phyloP scores from a whole-genome alignment of 2,888 invertebrate species.

The Ornithoptera alexandrae region DNA sequence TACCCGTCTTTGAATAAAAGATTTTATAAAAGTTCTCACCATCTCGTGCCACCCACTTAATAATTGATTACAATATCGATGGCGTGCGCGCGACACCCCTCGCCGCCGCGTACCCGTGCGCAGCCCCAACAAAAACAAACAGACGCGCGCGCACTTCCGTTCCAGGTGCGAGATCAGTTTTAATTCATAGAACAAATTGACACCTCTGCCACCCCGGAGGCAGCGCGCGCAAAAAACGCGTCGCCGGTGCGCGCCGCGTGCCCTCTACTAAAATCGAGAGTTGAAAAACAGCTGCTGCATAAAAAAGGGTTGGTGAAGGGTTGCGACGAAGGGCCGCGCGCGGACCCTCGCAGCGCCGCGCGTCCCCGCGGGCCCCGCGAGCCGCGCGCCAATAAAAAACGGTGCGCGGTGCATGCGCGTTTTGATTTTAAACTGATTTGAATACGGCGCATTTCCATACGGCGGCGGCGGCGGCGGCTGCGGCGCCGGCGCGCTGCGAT shows the following conservation, averaged over 20 bases:
- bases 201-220: neutral
- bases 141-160: neutral
- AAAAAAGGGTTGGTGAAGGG: slow-evolving; percentile 71
- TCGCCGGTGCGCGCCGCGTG: slow-evolving; percentile 58
- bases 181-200: slow-evolving; percentile 9
- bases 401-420: slow-evolving; percentile 74
- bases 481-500: slow-evolving; percentile 49
- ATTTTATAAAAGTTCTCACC: too few species aligned
- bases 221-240: slow-evolving; percentile 49
- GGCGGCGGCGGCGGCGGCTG: slow-evolving; percentile 35
- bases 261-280: slow-evolving; percentile 45
- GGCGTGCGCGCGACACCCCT: neutral
- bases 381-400: slow-evolving; percentile 70
- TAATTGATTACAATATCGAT: too few species aligned
- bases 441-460: slow-evolving; percentile 76
- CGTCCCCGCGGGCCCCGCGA: slow-evolving; percentile 36
- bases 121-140: too few species aligned
- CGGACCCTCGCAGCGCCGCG: slow-evolving; percentile 16
- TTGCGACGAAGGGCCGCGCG: slow-evolving; percentile 45
- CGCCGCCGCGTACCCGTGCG: neutral
- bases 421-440: slow-evolving; percentile 78
- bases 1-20: too few species aligned
- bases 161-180: slow-evolving; percentile 28
- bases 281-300: slow-evolving; percentile 67
- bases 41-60: too few species aligned